These are phyloP conservation scores for Erinaceus europaeus DNA, from an alignment of 2,113 vertebrate genomes.

Conservation along the genomic window DNA sequence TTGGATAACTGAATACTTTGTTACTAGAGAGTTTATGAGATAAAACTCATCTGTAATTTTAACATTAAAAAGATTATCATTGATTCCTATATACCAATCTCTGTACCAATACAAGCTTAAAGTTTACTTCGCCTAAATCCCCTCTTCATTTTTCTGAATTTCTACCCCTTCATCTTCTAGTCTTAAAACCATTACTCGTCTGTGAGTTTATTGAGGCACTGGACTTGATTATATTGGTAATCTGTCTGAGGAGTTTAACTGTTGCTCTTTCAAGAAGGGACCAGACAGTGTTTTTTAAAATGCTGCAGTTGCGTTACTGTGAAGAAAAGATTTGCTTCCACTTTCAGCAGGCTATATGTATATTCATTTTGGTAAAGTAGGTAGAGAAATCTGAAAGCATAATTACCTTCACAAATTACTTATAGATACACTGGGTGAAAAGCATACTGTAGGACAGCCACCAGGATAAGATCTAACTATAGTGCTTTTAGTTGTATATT, in stretches of 20 bases:
- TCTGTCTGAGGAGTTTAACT: constrained; percentile 28
- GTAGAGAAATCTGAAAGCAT: constrained; percentile 63
- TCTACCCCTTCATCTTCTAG: not conserved
- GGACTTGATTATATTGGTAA: constrained; percentile 40
- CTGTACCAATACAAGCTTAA: constrained; percentile 23
- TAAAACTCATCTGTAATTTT: constrained; percentile 35
- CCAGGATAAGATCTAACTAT: constrained; percentile 72
- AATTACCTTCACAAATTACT: constrained; percentile 68
- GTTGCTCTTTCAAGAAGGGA: constrained; percentile 71
- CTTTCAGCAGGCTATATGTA: constrained; percentile 55
- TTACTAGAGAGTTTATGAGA: not conserved
- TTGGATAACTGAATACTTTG: constrained; percentile 11
- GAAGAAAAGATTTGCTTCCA: constrained; percentile 71
- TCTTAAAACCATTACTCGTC: constrained; percentile 58
- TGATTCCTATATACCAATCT: not conserved
- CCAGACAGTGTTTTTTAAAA: constrained; percentile 74
- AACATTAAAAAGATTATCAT: constrained; percentile 7
- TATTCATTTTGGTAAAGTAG: constrained; percentile 53
- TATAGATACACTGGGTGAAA: constrained; percentile 64
- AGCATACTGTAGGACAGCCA: constrained; percentile 68
- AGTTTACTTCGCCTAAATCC: not conserved
- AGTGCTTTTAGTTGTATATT: constrained; percentile 72
- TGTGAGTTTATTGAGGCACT: constrained; percentile 50
- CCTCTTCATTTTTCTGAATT: constrained; percentile 36
- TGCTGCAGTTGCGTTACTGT: constrained; percentile 74